A percentile compares a stretch with the other conserved stretches of the same genome.
Conservation (phyloP, 2,888 invertebrate species). For the Clanis bilineata region DNA sequence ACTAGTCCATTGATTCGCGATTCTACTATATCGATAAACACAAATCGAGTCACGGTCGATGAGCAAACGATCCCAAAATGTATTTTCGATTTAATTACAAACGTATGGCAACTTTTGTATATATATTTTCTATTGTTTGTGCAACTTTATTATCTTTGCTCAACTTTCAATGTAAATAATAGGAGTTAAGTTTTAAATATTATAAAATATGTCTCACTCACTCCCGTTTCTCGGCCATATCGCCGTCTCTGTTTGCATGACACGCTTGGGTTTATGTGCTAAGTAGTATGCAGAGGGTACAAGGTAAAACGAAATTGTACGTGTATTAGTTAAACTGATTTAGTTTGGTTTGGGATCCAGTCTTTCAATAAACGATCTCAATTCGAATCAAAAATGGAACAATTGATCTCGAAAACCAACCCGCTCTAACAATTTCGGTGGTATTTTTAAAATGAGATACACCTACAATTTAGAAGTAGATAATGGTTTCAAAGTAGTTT, state of each 20-base stretch:
- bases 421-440: no score
- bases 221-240: slow-evolving; percentile 36
- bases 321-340: slow-evolving; percentile 27
- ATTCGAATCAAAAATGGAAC: no score
- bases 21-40: no score
- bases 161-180: slow-evolving; percentile 19
- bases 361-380: no score
- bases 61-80: no score
- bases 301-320: slow-evolving; percentile 27
- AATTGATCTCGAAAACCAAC: no score
- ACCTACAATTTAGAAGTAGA: neutral
- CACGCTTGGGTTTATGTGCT: slow-evolving; percentile 62
- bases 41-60: no score
- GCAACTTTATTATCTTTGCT: neutral
- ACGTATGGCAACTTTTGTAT: neutral
- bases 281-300: slow-evolving; percentile 32
- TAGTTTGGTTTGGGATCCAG: no score
- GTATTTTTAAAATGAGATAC: neutral
- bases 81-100: neutral
- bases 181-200: slow-evolving; percentile 44
- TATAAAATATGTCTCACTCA: slow-evolving; percentile 42
- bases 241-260: slow-evolving; percentile 55
- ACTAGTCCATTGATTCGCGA: no score
- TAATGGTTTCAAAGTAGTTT: slow-evolving; percentile 14
- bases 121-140: neutral